Conservation (phyloP, 2,888 invertebrate genomes). For the Himalopsyche anomala region DNA sequence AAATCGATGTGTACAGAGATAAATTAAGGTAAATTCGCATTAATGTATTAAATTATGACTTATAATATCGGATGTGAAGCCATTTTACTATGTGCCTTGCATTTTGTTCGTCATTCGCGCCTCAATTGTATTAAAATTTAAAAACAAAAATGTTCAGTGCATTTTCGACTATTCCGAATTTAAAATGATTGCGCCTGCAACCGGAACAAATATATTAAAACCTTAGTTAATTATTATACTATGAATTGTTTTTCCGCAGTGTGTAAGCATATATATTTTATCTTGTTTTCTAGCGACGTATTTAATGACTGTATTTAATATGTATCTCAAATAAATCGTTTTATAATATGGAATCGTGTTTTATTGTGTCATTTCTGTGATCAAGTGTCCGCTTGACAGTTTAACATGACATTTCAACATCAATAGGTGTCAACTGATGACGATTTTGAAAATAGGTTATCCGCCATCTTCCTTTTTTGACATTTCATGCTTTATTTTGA, state of each 20-base stretch:
- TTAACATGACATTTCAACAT: background rate
- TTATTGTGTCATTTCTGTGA: slow-evolving; percentile 11
- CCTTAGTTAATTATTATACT: slow-evolving; percentile 51
- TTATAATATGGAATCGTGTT: slow-evolving; percentile 59
- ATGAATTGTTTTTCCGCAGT: slow-evolving; percentile 47
- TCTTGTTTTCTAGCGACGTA: slow-evolving; percentile 59
- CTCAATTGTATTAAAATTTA: slow-evolving; percentile 33
- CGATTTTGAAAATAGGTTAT: background rate
- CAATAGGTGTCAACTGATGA: too few relatives aligned
- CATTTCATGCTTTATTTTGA: background rate
- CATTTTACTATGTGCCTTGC: slow-evolving; percentile 28
- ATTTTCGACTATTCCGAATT: slow-evolving; percentile 41
- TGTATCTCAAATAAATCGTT: slow-evolving; percentile 65
- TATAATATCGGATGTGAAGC: slow-evolving; percentile 31
- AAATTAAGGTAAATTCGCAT: slow-evolving; percentile 45
- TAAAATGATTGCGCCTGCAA: slow-evolving; percentile 35
- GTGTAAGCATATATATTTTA: slow-evolving; percentile 67
- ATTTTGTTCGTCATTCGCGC: slow-evolving; percentile 43
- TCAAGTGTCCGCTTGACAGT: background rate
- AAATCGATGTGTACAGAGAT: slow-evolving; percentile 59
- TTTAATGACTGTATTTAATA: slow-evolving; percentile 64
- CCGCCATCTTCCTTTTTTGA: slow-evolving; percentile 22
- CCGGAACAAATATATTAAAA: slow-evolving; percentile 51
- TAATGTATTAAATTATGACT: slow-evolving; percentile 37
- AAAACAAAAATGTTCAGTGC: slow-evolving; percentile 37